These are phyloP conservation scores for Rhorus exstirpatorius DNA, from an alignment of 2,888 invertebrate genomes.

Conservation along the genomic window DNA sequence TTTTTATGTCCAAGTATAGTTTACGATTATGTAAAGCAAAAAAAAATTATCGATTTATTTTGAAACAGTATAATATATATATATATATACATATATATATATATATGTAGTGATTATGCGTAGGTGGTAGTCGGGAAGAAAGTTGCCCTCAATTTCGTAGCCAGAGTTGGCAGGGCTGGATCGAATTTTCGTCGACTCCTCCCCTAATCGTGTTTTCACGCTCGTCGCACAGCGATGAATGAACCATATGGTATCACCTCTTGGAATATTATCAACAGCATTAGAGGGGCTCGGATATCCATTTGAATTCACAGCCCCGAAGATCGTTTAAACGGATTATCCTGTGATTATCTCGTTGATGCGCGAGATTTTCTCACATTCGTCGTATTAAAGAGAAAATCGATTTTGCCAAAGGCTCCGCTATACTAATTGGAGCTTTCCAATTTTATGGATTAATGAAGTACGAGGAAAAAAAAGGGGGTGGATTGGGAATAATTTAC, in stretches of 20 bases:
- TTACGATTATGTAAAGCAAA: too few relatives aligned
- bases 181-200: conserved; percentile 63
- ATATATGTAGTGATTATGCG: conserved; percentile 47
- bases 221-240: conserved; percentile 66
- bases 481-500: too few relatives aligned
- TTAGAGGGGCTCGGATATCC: not conserved
- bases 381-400: too few relatives aligned
- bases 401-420: too few relatives aligned
- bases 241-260: conserved; percentile 65
- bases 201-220: conserved; percentile 56
- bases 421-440: too few relatives aligned
- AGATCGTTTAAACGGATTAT: not conserved
- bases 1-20: too few relatives aligned
- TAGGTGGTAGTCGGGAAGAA: conserved; percentile 63
- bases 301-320: conserved; percentile 10
- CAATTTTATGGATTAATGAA: too few relatives aligned
- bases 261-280: conserved; percentile 16
- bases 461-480: too few relatives aligned
- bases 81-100: not conserved
- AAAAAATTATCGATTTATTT: too few relatives aligned
- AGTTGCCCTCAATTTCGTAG: conserved; percentile 69
- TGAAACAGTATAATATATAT: too few relatives aligned
- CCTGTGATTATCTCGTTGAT: too few relatives aligned
- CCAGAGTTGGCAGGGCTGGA: conserved; percentile 65
- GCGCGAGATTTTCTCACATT: not conserved